Evolutionary conservation across 2,113 vertebrate genomes (phyloP).

Genomic region (Xerus inauris): DNA sequence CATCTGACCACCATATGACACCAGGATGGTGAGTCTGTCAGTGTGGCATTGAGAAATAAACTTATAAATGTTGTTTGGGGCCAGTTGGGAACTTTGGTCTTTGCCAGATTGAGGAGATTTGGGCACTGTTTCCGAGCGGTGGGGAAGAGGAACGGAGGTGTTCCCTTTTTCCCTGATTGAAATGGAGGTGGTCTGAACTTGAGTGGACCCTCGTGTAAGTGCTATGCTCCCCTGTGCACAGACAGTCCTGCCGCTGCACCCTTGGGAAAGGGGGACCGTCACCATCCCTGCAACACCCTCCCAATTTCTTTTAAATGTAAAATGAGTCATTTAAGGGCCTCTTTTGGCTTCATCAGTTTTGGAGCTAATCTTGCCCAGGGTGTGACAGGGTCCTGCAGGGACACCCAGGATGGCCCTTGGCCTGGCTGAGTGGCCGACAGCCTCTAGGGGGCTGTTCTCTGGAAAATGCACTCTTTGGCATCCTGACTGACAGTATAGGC

Average conservation of each 20-base stretch:
- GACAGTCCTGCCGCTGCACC: background rate
- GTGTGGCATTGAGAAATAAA: background rate
- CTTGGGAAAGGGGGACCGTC: background rate
- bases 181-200: background rate
- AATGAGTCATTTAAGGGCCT: constrained; percentile 32
- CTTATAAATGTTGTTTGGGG: background rate
- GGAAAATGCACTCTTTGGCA: background rate
- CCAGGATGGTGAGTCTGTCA: background rate
- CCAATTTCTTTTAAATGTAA: constrained; percentile 53
- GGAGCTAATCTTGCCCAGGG: background rate
- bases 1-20: background rate
- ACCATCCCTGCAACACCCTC: background rate
- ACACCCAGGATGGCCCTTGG: background rate
- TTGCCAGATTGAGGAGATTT: background rate
- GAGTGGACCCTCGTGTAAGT: accelerated
- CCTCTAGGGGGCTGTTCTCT: background rate
- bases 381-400: background rate
- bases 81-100: background rate
- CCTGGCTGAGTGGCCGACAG: background rate
- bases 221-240: background rate
- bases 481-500: background rate
- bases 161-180: background rate
- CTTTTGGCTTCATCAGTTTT: constrained; percentile 41
- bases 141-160: background rate
- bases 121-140: background rate